Evolutionary conservation across 2,113 vertebrate genomes (phyloP).

Genomic region (Brachypteracias leptosomus): DNA sequence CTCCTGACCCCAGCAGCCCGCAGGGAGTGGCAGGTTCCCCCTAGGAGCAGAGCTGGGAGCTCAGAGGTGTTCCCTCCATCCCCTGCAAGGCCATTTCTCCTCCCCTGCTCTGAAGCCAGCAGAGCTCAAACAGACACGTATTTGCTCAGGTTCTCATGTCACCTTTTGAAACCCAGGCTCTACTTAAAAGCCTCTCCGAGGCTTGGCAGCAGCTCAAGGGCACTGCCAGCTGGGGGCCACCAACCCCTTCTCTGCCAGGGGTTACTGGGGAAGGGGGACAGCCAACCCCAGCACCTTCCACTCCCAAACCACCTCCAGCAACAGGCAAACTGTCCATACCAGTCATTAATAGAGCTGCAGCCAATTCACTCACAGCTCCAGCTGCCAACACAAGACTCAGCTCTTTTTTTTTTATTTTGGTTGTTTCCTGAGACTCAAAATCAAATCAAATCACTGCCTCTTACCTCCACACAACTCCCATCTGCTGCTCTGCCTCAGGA

Average conservation of each 20-base stretch:
- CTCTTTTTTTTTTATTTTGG: background rate
- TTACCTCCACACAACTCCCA: background rate
- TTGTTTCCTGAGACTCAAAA: background rate
- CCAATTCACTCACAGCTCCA: background rate
- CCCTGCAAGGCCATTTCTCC: background rate
- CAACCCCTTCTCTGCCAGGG: background rate
- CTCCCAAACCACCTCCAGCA: background rate
- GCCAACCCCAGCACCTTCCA: background rate
- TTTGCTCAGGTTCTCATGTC: background rate
- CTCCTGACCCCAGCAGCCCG: conserved; percentile 22
- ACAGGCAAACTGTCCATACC: background rate
- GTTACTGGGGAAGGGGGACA: background rate
- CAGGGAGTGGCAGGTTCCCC: conserved; percentile 23
- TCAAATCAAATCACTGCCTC: background rate
- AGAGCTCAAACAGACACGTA: background rate
- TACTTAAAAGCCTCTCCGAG: background rate
- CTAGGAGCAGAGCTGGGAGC: background rate
- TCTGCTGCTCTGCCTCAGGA: background rate
- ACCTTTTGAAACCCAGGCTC: background rate
- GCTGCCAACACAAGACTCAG: background rate
- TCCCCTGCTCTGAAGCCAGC: background rate
- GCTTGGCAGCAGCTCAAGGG: background rate
- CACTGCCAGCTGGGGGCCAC: background rate
- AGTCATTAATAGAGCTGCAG: background rate
- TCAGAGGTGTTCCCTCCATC: background rate